Percentiles rank a stretch among this genome's conserved stretches.
Conservation (phyloP, 2,797 vertebrate species). For the Tapera naevia region DNA sequence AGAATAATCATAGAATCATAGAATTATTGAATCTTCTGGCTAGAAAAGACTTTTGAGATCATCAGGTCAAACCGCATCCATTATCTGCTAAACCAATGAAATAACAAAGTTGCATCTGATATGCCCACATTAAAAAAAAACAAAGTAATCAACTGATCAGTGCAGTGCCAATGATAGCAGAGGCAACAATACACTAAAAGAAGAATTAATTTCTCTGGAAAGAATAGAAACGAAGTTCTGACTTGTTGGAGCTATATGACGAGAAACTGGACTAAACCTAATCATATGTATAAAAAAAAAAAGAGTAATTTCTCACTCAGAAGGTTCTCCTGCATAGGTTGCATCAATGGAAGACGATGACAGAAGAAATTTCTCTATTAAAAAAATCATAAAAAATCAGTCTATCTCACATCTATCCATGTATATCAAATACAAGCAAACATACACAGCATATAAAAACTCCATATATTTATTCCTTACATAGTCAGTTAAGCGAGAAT, state of each 20-base stretch:
- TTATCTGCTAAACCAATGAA: too few species aligned
- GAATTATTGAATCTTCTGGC: too few species aligned
- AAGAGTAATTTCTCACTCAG: background rate
- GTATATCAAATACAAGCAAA: background rate
- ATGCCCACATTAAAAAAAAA: background rate
- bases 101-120: background rate
- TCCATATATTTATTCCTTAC: background rate
- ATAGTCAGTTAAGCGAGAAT: background rate
- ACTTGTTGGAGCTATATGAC: background rate
- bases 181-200: background rate
- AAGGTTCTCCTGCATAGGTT: background rate
- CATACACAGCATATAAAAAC: background rate
- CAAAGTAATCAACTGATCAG: background rate
- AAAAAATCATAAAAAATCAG: background rate
- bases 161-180: background rate
- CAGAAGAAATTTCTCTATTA: background rate
- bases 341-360: background rate
- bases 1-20: too few species aligned
- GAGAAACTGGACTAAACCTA: background rate
- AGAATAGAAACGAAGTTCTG: background rate
- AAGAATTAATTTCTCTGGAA: background rate
- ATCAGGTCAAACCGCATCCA: too few species aligned
- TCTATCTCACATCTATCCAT: background rate
- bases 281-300: background rate
- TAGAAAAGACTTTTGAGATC: too few species aligned